Evolutionary conservation across 1,140 invertebrate genomes (phyloP), one percentile per base, ranked within the genome.

Genomic region (Caerostris extrusa): DNA sequence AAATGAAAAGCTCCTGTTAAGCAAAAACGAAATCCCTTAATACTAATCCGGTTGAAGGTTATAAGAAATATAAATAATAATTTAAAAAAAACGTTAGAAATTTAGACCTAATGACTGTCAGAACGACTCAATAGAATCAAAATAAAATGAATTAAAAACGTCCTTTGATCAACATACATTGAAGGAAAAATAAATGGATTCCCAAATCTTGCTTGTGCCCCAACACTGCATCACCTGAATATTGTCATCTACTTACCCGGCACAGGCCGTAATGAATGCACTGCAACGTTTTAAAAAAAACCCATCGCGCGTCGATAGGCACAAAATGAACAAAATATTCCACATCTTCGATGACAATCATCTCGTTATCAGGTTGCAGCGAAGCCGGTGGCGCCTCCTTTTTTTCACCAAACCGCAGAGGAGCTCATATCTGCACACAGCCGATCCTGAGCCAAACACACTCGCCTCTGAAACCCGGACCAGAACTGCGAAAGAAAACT

Each of bases 361-460:
- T 77, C 71, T 8, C 71, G 19, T 77, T 77, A 77, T 77, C 71
- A 50, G 71, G 34, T 77, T 50, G 64, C 86, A 60, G 34, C 34
- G 34, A 34, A 88, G 53, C 67, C 55, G n/a, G 88, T 90, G 88
- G 88, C 88, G 88, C 88, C 88, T 90, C 88, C 88, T 90, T 90
- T 14, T n/a, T 64, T 55, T 50, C 34, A 12, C 53, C 10, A 17
- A 17, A 55, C 58, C 86, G 7, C 86, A 61, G 61, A 88, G 86
- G 10, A 53, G 5, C 12, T 34, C 14, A 88, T 88, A 88, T 88
- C 86, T 50, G 34, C 8, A 55, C 58, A 60, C 61, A 55, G 50
- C 86, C 55, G 58, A 67, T 67, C 61, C 61, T 34, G 19, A 61
- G 10, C 10, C 58, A 60, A 67, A 60, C 53, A 88, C 34, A 67